Base-by-base conservation (phyloP, 2,113 vertebrate species). In the Eulacestoma nigropectus region DNA sequence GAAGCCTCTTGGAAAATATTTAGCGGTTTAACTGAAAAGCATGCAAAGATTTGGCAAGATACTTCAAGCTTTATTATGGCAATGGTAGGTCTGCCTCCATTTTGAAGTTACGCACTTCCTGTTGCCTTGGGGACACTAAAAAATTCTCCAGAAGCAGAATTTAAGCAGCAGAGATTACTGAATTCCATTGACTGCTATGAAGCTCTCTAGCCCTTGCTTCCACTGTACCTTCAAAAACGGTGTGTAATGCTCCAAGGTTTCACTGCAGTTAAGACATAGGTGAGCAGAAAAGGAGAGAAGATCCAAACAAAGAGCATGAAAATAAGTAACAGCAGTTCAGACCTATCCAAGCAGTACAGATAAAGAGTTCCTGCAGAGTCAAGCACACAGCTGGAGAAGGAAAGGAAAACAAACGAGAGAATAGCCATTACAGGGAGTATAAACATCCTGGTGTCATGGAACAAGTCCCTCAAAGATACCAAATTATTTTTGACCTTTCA, bases 291-390 rank as follows among this genome's bases (percentile, higher is more conserved):
- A 60, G 6, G 13, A 72, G 13, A 30, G 42, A 30, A 87, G 30
- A 83, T n/a, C 12, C 42, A 89, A 64, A 22, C 30, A 79, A 65
- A 63, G 30, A 87, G 16, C 35, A 22, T 14, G 30, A 52, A 57
- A 65, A 0, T 7, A 32, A 73, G 26, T 25, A 93, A 77, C 0
- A 81, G 73, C 35, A 59, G 64, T 37, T 72, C 19, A 37, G 52
- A 56, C 25, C 52, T 75, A 82, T 32, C n/a, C 74, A 76, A 46
- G 86, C 80, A 87, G 64, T 80, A 81, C 63, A 96, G 85, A 20
- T 10, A 42, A 42, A 0, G 10, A 57, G 39, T 14, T 87, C 67
- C 86, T 69, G 65, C 83, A 90, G 53, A 68, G n/a, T n/a, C 62
- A 72, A 76, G 55, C 62, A 68, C 50, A 47, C 1, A 85, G 90